Evolutionary conservation across 53 echinoderm and acorn worm species (phyloP), one percentile per base, ranked within the genome.

Genomic region (Stichopus horrens): DNA sequence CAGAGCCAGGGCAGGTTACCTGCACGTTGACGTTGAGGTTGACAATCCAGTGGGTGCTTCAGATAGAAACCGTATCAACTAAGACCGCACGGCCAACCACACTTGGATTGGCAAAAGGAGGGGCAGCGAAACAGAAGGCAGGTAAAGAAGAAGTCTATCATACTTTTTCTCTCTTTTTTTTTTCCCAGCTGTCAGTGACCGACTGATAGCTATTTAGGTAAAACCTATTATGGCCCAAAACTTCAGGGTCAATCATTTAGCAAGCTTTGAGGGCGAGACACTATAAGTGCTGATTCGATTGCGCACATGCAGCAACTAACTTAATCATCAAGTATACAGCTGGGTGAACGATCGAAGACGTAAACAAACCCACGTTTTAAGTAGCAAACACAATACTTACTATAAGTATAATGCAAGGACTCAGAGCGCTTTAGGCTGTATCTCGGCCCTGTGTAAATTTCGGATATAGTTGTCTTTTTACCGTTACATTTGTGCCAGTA

Each of bases 1-100:
- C 55, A 57, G 57, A 71, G 57, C 5, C 56, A 57, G 20, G 10
- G 58, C 81, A 21, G 20, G 10, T 58, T 57, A 57, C 55, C 81
- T 81, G 81, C 58, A 81, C 58, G 81, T 56, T 81, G 81, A 81
- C 58, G 81, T 81, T 81, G 20, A 81, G 81, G 81, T 58, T 81
- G 56, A 81, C 81, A 19, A 81, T 81, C 19, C 81, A 81, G 81
- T 81, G 81, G 57, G 56, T 81, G 20, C 57, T 81, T 21, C 56
- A 81, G 57, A 81, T 58, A 56, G 81, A 81, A 81, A 81, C 81
- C 14, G 81, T 81, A 71, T 71, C 71, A 57, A 57, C 57, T 58
- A 81, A 81, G 81, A 56, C 81, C 81, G 81, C 81, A 20, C 81
- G 81, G 7, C 81, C 81, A 56, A 81, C 56, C 18, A 81, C 57